Conservation (phyloP, 2,797 vertebrate genomes). For the Diplodus puntazzo region DNA sequence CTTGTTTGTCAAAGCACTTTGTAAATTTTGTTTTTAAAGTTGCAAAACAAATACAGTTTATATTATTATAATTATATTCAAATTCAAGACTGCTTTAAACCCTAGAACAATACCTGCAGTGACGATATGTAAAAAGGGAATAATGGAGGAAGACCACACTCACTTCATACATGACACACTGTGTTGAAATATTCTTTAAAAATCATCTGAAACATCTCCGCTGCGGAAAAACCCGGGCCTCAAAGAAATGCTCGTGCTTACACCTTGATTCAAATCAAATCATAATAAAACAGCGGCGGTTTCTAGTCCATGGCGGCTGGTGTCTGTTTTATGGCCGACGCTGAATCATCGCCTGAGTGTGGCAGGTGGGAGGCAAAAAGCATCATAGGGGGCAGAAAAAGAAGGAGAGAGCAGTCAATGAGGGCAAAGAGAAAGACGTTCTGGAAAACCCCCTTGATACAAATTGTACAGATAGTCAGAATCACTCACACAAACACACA, state of each 20-base stretch:
- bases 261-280: constrained; percentile 51
- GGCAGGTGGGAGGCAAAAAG: constrained; percentile 61
- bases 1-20: no score
- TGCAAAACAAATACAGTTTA: no score
- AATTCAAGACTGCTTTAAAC: background rate
- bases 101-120: background rate
- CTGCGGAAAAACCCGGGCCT: constrained; percentile 27
- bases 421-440: constrained; percentile 43
- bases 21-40: no score
- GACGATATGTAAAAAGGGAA: background rate
- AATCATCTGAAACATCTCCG: no score
- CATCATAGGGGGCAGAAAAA: constrained; percentile 37
- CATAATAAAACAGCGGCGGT: constrained; percentile 47
- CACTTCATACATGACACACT: background rate
- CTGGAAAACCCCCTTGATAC: constrained; percentile 69
- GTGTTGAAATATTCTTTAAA: background rate
- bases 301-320: constrained; percentile 24
- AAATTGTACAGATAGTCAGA: constrained; percentile 43
- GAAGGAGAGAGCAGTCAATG: constrained; percentile 25
- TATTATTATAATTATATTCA: background rate
- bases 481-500: constrained; percentile 27
- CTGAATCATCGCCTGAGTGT: constrained; percentile 56
- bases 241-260: constrained; percentile 32
- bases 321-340: constrained; percentile 46
- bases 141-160: background rate